These are phyloP conservation scores for Drosophila histrio DNA, from an alignment of 2,888 invertebrate genomes.

Conservation along the genomic window DNA sequence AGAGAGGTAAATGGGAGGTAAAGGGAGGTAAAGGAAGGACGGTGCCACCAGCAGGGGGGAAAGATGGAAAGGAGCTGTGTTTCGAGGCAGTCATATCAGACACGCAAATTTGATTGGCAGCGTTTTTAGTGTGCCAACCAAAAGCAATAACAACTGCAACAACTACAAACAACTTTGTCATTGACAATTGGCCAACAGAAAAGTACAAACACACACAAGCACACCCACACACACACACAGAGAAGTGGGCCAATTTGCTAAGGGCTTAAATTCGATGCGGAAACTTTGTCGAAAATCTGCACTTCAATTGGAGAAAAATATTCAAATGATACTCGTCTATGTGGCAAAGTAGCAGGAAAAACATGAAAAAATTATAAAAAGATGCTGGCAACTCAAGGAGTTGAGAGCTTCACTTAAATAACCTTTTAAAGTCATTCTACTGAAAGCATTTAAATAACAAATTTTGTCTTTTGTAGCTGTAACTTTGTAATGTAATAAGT, in stretches of 20 bases:
- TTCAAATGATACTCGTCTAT: background rate
- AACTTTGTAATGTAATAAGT: background rate
- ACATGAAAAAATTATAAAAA: background rate
- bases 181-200: slow-evolving; percentile 36
- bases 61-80: background rate
- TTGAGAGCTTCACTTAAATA: background rate
- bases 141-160: slow-evolving; percentile 14
- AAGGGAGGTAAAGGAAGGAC: background rate
- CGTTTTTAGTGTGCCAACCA: slow-evolving; percentile 30
- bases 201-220: background rate
- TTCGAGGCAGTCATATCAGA: slow-evolving; percentile 15
- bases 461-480: background rate
- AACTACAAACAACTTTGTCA: slow-evolving; percentile 37
- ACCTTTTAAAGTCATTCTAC: background rate
- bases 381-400: background rate
- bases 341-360: background rate
- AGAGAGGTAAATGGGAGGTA: no score
- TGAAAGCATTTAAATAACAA: background rate
- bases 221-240: background rate
- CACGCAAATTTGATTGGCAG: slow-evolving; percentile 52
- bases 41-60: no score
- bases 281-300: background rate
- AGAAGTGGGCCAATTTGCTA: slow-evolving; percentile 31
- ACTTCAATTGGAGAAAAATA: background rate
- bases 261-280: slow-evolving; percentile 28